A percentile compares a stretch with the other conserved stretches of the same genome.
Conservation (phyloP, 2,113 vertebrate genomes). For the Eclectus roratus region DNA sequence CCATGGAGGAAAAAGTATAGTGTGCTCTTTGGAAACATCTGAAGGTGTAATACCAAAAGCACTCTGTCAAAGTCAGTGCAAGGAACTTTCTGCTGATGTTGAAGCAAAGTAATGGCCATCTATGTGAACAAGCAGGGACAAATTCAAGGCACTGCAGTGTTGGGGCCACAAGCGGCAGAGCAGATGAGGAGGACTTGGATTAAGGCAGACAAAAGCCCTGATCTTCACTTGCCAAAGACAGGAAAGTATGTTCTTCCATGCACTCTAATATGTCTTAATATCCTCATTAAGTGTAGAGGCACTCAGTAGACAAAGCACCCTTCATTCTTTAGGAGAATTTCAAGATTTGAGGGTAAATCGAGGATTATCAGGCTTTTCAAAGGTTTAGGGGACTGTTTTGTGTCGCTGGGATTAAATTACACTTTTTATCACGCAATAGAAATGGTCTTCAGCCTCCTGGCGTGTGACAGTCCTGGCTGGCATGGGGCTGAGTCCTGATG, state of each 20-base stretch:
- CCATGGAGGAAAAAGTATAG: not conserved
- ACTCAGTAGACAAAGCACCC: not conserved
- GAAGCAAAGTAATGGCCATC: accelerated
- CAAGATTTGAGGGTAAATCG: not conserved
- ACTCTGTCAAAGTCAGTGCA: not conserved
- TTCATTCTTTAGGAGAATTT: not conserved
- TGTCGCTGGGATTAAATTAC: not conserved
- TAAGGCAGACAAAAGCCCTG: not conserved
- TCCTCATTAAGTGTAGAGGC: not conserved
- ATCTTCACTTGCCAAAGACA: not conserved
- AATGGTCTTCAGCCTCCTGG: not conserved
- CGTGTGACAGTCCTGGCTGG: accelerated
- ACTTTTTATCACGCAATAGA: not conserved
- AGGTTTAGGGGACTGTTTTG: not conserved
- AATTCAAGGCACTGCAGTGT: not conserved
- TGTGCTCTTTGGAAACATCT: not conserved
- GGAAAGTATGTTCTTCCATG: not conserved
- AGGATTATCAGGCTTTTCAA: not conserved
- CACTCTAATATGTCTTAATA: not conserved
- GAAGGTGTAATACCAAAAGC: not conserved
- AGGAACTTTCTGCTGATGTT: not conserved
- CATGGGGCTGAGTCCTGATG: accelerated
- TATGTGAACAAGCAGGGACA: not conserved
- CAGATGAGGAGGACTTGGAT: not conserved
- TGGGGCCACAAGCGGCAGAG: not conserved